Base-by-base conservation (phyloP, 1,140 invertebrate genomes). In the Telenomus remus region DNA sequence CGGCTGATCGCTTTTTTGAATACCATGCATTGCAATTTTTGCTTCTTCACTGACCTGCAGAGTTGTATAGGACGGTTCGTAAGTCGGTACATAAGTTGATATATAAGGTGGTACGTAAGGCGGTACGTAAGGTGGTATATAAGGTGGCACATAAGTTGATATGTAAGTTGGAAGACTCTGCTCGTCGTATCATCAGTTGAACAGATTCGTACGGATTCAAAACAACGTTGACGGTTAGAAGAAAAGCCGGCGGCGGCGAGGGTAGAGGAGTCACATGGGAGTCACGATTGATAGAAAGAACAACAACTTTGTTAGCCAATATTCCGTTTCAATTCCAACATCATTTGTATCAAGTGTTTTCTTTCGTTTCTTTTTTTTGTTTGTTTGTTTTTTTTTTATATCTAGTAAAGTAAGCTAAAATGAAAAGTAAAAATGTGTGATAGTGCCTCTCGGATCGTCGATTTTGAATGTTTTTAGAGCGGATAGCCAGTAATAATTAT, bases 261-360 rank as follows among this genome's bases (percentile, higher is more conserved):
- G 81, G 74, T 79, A 77, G 82, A 81, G 81, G 78, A 84, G 80
- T 83, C 80, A 83, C 80, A 60, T 82, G 60, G 74, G 68, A 82
- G 79, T 72, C 81, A 82, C 70, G 78, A 73, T 82, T 82, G 75
- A 84, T 83, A 83, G 73, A 84, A 84, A 84, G 73, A 85, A 83
- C 79, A 85, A 85, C 73, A n/a, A 83, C 78, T 80, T 71, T 59
- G 81, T 85, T 85, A 85, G 76, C 68, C 33, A 69, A 39, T 64
- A 35, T 9, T 68, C 16, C 51, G 15, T 61, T 49, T 19, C 27
- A 56, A 46, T n/a, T n/a, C 14, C 1, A 42, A 16, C 19, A 27
- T 27, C 19, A 10, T 14, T 35, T 66, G 15, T 16, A 46, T 51
- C 55, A 44, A 76, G n/a, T n/a, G n/a, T n/a, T 37, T 15, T 12